Conservation (phyloP, 30 jellyfish, hydroid and myxozoan genomes). For the Nemopilema nomurai region DNA sequence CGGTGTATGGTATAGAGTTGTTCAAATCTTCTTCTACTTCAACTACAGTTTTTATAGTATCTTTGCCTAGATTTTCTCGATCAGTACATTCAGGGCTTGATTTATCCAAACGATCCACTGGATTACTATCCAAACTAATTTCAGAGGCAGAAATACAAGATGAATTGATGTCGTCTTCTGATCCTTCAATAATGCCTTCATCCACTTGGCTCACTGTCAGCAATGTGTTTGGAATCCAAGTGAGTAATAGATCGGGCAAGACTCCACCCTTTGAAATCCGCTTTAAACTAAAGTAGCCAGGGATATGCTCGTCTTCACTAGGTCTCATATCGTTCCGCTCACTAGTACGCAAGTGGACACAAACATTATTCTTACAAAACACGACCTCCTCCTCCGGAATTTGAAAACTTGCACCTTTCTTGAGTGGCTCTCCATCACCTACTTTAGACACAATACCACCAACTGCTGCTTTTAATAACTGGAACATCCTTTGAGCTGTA, state of each 20-base stretch:
- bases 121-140: background rate
- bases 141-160: conserved; percentile 33
- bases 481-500: conserved; percentile 43
- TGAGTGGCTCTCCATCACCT: conserved; percentile 83
- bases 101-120: background rate
- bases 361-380: conserved; percentile 90
- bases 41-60: background rate
- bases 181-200: conserved; percentile 8
- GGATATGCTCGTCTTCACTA: conserved; percentile 50
- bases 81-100: background rate
- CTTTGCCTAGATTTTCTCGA: background rate
- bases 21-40: background rate
- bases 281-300: conserved; percentile 86
- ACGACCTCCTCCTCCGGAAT: conserved; percentile 79
- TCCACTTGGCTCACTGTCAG: conserved; percentile 71
- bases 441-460: conserved; percentile 50
- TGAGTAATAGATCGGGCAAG: conserved; percentile 68
- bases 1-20: background rate
- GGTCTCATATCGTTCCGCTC: background rate
- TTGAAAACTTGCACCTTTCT: conserved; percentile 9
- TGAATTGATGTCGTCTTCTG: conserved; percentile 16
- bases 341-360: conserved; percentile 59
- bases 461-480: conserved; percentile 42
- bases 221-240: conserved; percentile 90
- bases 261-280: conserved; percentile 27